These are phyloP conservation scores for Parnassius apollo DNA, from an alignment of 2,888 invertebrate species.

Conservation along the genomic window DNA sequence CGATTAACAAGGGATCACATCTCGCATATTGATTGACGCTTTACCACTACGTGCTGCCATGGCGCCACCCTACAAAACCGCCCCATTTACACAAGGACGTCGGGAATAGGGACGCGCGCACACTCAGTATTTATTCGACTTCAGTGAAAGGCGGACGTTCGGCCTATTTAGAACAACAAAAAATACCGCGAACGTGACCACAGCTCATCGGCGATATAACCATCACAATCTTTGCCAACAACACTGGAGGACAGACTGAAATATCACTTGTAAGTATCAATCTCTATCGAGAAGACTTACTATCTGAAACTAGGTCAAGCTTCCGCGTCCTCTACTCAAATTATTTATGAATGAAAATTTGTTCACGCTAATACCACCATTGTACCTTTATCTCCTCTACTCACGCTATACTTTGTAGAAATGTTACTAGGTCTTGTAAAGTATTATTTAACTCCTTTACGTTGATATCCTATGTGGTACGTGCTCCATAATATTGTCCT, in stretches of 20 bases:
- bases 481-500: too few species aligned
- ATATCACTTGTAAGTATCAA: constrained; percentile 64
- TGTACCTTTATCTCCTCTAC: not conserved
- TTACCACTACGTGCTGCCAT: constrained; percentile 66
- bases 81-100: constrained; percentile 76
- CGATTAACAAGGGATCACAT: constrained; percentile 63
- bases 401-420: not conserved
- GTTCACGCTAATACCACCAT: constrained; percentile 37
- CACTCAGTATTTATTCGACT: constrained; percentile 66
- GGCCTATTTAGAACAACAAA: constrained; percentile 35
- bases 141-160: constrained; percentile 59
- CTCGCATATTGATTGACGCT: constrained; percentile 79
- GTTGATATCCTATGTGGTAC: too few species aligned
- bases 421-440: not conserved
- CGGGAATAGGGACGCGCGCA: constrained; percentile 78
- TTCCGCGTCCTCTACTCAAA: constrained; percentile 67
- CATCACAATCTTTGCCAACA: constrained; percentile 33
- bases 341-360: constrained; percentile 67
- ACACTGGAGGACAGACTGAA: constrained; percentile 66
- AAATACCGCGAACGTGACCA: constrained; percentile 53
- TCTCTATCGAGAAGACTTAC: constrained; percentile 22
- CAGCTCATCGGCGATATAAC: constrained; percentile 34
- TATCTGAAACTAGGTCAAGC: constrained; percentile 66
- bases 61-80: constrained; percentile 73
- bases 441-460: too few species aligned